Evolutionary conservation across 2,888 invertebrate genomes (phyloP).

Genomic region (Meiosimyza platycephala): DNA sequence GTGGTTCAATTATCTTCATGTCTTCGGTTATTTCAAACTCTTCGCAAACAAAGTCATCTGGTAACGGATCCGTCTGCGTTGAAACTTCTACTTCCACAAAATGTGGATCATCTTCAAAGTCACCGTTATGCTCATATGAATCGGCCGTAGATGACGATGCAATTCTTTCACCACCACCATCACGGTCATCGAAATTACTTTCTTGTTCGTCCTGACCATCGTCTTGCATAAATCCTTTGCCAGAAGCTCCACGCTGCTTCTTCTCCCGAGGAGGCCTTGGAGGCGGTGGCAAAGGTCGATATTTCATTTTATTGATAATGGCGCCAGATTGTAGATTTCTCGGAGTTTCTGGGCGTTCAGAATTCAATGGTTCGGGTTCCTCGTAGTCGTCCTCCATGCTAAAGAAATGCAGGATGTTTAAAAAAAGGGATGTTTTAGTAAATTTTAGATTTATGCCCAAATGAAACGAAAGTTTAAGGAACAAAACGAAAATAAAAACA

Average conservation of each 20-base stretch:
- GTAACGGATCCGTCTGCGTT: slow-evolving; percentile 87
- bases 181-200: slow-evolving; percentile 50
- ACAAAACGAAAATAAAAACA: slow-evolving; percentile 30
- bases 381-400: slow-evolving; percentile 68
- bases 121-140: slow-evolving; percentile 56
- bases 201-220: slow-evolving; percentile 59
- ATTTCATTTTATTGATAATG: slow-evolving; percentile 84
- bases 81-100: slow-evolving; percentile 77
- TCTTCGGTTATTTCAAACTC: slow-evolving; percentile 67
- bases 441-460: slow-evolving; percentile 33
- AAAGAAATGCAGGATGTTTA: not conserved
- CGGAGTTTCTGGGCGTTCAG: slow-evolving; percentile 63
- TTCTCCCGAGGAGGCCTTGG: slow-evolving; percentile 83
- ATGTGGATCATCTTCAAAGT: slow-evolving; percentile 49
- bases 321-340: slow-evolving; percentile 80
- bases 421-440: slow-evolving; percentile 14
- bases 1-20: slow-evolving; percentile 65
- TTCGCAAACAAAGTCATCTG: slow-evolving; percentile 80
- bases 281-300: slow-evolving; percentile 86
- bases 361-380: slow-evolving; percentile 64
- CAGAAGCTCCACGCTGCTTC: slow-evolving; percentile 57
- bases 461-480: slow-evolving; percentile 25
- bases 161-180: slow-evolving; percentile 54
- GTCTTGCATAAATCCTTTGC: slow-evolving; percentile 56
- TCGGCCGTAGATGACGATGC: slow-evolving; percentile 60